A percentile compares a stretch with the other conserved stretches of the same genome.
phyloP scores from a whole-genome alignment of 2,888 invertebrate species.

The Andrena chrysosceles region DNA sequence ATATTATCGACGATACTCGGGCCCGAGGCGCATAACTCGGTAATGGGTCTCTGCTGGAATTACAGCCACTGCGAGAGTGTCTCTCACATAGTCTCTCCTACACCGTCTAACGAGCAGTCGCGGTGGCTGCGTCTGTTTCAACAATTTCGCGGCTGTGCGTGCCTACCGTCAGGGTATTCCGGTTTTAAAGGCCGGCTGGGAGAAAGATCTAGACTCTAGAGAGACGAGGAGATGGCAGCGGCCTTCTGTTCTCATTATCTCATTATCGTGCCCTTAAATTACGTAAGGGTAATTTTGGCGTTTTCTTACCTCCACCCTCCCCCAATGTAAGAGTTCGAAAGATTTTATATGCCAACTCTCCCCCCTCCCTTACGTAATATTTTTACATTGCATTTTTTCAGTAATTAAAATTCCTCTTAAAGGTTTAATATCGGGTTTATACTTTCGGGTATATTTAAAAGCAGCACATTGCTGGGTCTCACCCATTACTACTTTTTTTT shows the following conservation, averaged over 20 bases:
- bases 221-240: slow-evolving; percentile 33
- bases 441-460: no score
- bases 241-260: slow-evolving; percentile 54
- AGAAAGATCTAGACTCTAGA: neutral
- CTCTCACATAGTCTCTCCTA: slow-evolving; percentile 41
- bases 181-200: neutral
- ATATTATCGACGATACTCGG: slow-evolving; percentile 47
- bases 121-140: slow-evolving; percentile 66
- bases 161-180: slow-evolving; percentile 15
- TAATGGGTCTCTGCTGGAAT: slow-evolving; percentile 65
- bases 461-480: no score
- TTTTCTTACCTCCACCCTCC: no score
- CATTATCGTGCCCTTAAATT: neutral
- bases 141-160: slow-evolving; percentile 54
- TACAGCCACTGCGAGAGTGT: slow-evolving; percentile 54
- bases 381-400: no score
- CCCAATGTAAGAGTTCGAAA: no score
- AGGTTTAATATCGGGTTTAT: no score
- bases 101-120: slow-evolving; percentile 72
- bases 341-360: no score
- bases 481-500: no score
- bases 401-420: no score
- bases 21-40: slow-evolving; percentile 43
- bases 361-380: no score
- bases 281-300: no score